Evolutionary conservation across 2,888 invertebrate species (phyloP), one percentile per base, ranked within the genome.

Genomic region (Philopedon plagiatum): DNA sequence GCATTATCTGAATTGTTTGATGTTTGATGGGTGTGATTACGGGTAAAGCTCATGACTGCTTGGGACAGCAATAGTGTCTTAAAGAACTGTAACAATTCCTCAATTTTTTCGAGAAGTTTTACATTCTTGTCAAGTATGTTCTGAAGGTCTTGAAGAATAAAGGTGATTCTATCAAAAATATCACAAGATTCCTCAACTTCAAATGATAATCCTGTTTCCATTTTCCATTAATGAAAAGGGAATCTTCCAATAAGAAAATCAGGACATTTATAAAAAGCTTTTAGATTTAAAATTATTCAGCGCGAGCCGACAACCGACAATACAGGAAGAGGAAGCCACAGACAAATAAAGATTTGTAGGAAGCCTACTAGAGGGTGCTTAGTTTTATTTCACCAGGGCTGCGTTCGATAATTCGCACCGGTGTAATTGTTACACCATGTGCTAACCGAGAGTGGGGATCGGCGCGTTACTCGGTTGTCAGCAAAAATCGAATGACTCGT

Each of bases 1-100:
- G 9, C 21, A 11, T 23, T 69, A 71, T 65, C 74, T 51, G n/a
- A 62, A 13, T 21, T 32, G 23, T 13, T 41, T 39, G 5, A 4
- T 7, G 4, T 41, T 58, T 58, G 23, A 32, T 57, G 8, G 5
- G n/a, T 41, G 11, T 41, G 23, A 8, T 23, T 41, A 7, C 18
- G 44, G 8, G 2, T 58, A 26, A 23, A 26, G 4, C 7, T 58
- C 23, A 13, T 41, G 0, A 0, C n/a, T 3, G 44, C 23, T 21
- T 21, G 37, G 5, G 19, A 5, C 5, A 57, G 18, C 2, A 21
- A 32, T 21, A 11, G 29, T 23, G 39, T n/a, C 9, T 19, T 32
- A 65, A n/a, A n/a, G n/a, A 15, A 5, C 21, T 49, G 15, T 21
- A 63, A 23, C 5, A 63, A 15, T 32, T 57, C 51, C 5, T 39